These are phyloP conservation scores for Rhizomys pruinosus DNA, from an alignment of 2,113 vertebrate species.

Conservation along the genomic window DNA sequence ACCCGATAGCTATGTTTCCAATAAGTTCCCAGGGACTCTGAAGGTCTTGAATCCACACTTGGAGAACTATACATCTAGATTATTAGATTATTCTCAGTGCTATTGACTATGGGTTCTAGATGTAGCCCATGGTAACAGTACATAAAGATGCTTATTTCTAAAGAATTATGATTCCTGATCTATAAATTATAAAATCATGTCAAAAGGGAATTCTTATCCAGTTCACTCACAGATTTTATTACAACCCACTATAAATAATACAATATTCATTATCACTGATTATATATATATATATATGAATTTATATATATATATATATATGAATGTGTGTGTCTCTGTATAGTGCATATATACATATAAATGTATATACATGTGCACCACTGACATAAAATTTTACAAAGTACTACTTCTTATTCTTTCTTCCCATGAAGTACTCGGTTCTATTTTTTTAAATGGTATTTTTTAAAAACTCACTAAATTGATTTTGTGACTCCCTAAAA, in stretches of 20 bases:
- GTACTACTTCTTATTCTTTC: not conserved
- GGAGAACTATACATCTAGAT: not conserved
- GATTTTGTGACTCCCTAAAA: constrained; percentile 41
- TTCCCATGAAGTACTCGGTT: not conserved
- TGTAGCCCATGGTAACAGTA: not conserved
- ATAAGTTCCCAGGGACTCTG: not conserved
- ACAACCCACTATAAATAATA: constrained; percentile 11
- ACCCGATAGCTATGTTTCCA: not conserved
- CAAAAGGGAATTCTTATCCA: constrained; percentile 19
- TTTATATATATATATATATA: too few relatives aligned
- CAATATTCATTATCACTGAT: constrained; percentile 14
- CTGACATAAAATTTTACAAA: constrained; percentile 33
- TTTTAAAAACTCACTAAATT: constrained; percentile 41
- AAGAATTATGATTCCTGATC: not conserved
- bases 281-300: not conserved
- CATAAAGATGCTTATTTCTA: constrained; percentile 25
- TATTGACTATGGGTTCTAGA: not conserved
- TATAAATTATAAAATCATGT: not conserved
- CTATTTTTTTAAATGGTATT: constrained; percentile 10
- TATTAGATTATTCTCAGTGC: not conserved
- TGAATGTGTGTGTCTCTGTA: too few relatives aligned
- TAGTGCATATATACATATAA: not conserved
- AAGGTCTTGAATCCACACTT: not conserved
- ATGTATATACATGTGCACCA: not conserved
- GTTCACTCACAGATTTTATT: not conserved